Evolutionary conservation across 2,888 invertebrate species (phyloP).

Genomic region (Orthosia incerta): DNA sequence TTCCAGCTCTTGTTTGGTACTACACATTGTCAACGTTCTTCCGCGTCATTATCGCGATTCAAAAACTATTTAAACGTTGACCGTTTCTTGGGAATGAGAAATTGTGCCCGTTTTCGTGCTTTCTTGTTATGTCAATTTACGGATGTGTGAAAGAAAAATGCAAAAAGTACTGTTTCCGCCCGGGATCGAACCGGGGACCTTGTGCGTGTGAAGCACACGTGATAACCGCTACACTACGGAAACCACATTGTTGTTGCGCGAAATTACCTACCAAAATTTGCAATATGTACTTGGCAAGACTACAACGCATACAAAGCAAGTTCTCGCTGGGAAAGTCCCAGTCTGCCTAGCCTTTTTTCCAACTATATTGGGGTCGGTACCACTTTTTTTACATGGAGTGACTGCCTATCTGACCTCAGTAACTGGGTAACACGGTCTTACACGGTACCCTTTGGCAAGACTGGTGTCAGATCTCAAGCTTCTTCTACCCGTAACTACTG

Average conservation of each 20-base stretch:
- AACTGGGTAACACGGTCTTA: no score
- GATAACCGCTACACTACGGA: slow-evolving; percentile 95
- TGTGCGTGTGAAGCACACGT: slow-evolving; percentile 95
- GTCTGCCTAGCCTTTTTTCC: no score
- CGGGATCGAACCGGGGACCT: slow-evolving; percentile 93
- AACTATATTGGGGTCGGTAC: no score
- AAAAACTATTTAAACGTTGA: slow-evolving; percentile 68
- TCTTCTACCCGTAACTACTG: no score
- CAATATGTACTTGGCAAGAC: neutral
- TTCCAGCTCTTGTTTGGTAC: slow-evolving; percentile 79
- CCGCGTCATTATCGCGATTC: slow-evolving; percentile 82
- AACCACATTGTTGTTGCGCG: slow-evolving; percentile 73
- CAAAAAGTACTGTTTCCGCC: slow-evolving; percentile 90
- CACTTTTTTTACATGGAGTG: no score
- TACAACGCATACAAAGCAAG: neutral
- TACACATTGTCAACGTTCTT: slow-evolving; percentile 84
- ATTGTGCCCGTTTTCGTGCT: slow-evolving; percentile 40
- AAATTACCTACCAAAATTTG: slow-evolving; percentile 15
- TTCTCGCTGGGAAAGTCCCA: neutral
- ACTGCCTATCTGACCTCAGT: no score
- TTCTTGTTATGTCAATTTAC: slow-evolving; percentile 26
- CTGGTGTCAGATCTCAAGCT: no score
- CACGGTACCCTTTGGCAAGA: no score
- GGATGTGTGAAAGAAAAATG: slow-evolving; percentile 10
- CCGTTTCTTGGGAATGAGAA: slow-evolving; percentile 64